These are phyloP conservation scores for Chaetops frenatus DNA, from an alignment of 2,113 vertebrate species.

Conservation along the genomic window DNA sequence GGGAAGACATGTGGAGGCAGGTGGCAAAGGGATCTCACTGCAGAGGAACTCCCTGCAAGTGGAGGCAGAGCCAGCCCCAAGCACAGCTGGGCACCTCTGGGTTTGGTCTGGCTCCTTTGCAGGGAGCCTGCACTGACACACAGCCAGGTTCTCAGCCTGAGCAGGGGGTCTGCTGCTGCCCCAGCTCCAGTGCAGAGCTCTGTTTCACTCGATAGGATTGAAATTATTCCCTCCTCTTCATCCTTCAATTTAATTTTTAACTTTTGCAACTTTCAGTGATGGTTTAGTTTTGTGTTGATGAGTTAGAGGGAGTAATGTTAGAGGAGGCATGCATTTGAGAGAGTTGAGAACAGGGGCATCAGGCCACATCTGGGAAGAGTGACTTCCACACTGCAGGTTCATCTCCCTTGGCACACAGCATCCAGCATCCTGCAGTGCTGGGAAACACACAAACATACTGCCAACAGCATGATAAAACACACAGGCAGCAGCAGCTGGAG, in stretches of 20 bases:
- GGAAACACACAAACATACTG: fast-evolving
- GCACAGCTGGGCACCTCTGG: background rate
- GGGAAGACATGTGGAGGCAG: background rate
- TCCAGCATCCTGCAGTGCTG: background rate
- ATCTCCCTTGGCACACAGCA: background rate
- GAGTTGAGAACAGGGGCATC: background rate
- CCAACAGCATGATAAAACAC: background rate
- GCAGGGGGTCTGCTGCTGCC: background rate
- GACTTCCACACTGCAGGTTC: background rate
- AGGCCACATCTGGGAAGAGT: background rate
- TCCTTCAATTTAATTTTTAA: background rate
- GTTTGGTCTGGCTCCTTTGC: background rate
- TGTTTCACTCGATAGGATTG: background rate
- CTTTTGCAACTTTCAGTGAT: background rate
- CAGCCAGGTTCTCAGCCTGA: background rate
- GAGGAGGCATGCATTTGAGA: background rate
- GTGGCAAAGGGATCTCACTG: background rate
- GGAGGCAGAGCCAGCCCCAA: background rate
- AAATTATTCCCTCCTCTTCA: background rate
- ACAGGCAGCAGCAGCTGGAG: background rate
- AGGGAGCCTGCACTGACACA: background rate
- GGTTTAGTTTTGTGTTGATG: background rate
- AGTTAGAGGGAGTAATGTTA: background rate
- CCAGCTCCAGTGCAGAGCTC: background rate
- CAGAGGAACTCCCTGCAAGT: background rate